phyloP scores from a whole-genome alignment of 1,140 invertebrate genomes.

The Hylyphantes graminicola region DNA sequence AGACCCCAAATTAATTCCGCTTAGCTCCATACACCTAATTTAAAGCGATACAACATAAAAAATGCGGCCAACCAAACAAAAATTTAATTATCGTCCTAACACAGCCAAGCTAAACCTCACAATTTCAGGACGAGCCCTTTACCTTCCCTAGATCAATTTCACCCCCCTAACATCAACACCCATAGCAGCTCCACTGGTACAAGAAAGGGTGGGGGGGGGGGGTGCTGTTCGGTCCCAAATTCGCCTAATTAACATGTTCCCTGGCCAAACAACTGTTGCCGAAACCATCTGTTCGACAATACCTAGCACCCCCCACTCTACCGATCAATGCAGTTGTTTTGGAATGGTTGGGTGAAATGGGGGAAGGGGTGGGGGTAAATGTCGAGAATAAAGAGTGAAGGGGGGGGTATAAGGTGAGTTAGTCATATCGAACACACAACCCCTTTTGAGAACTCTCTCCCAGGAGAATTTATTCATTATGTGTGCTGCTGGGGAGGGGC shows the following conservation, averaged over 20 bases:
- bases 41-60: constrained; percentile 20
- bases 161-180: no score
- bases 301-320: neutral
- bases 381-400: neutral
- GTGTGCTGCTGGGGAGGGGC: neutral
- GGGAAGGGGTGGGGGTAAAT: constrained; percentile 9
- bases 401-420: constrained; percentile 28
- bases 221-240: constrained; percentile 22
- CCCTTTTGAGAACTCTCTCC: constrained; percentile 26
- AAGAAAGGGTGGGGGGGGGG: constrained; percentile 29
- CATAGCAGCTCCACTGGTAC: constrained; percentile 37
- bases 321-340: constrained; percentile 52
- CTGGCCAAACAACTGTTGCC: constrained; percentile 53
- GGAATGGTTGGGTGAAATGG: constrained; percentile 14
- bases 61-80: constrained; percentile 30
- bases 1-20: no score
- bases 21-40: neutral
- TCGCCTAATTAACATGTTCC: constrained; percentile 59
- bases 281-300: constrained; percentile 53
- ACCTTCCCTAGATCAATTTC: constrained; percentile 22
- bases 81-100: constrained; percentile 27
- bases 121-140: constrained; percentile 45
- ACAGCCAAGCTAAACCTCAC: constrained; percentile 31
- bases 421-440: constrained; percentile 44
- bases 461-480: constrained; percentile 53